Percentiles rank a stretch among this genome's conserved stretches.
phyloP scores from a whole-genome alignment of 2,888 invertebrate species.

The Dryobotodes eremita region DNA sequence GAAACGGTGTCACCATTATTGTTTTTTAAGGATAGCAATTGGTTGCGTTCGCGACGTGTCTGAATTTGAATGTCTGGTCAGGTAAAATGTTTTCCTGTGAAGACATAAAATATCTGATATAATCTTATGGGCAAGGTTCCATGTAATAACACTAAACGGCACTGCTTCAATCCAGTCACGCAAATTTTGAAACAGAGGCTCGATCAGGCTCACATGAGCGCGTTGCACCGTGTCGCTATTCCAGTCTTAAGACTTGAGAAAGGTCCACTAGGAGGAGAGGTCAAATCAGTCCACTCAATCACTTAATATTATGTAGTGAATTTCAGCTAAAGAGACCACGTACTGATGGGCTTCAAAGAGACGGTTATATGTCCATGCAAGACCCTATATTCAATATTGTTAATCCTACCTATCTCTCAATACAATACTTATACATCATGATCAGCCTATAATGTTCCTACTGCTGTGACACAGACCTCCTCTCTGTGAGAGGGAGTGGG shows the following conservation, averaged over 20 bases:
- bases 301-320: not conserved
- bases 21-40: not conserved
- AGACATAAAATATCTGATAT: conserved; percentile 52
- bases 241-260: not conserved
- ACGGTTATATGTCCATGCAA: not conserved
- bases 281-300: not conserved
- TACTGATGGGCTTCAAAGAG: not conserved
- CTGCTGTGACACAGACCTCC: too few species aligned
- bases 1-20: not conserved
- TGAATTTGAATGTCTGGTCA: conserved; percentile 43
- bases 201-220: not conserved
- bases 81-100: conserved; percentile 46
- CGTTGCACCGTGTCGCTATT: not conserved
- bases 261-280: not conserved
- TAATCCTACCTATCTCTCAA: too few species aligned
- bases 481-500: too few species aligned
- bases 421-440: too few species aligned
- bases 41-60: conserved; percentile 28
- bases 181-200: conserved; percentile 24
- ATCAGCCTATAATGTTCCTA: too few species aligned
- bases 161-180: conserved; percentile 48
- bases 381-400: too few species aligned
- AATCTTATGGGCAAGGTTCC: conserved; percentile 50
- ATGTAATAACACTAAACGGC: conserved; percentile 39
- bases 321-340: not conserved